Evolutionary conservation across 2,888 invertebrate genomes (phyloP), one percentile per base, ranked within the genome.

Genomic region (Eretmocerus hayati): DNA sequence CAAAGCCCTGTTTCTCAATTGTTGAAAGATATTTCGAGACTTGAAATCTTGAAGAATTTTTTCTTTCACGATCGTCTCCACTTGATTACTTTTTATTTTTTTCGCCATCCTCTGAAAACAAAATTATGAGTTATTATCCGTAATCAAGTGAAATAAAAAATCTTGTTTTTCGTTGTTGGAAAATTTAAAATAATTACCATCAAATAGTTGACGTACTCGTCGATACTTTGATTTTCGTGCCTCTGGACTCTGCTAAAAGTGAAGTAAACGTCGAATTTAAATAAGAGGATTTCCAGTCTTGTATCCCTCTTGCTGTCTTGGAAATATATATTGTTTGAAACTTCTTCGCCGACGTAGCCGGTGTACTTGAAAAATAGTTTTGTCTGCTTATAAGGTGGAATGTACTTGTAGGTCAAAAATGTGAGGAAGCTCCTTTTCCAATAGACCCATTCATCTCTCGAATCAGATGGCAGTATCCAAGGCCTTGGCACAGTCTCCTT

Each of bases 41-140:
- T 21, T 39, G 16, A 39, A 39, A n/a, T 39, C 39, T 39, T 39
- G 39, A 21, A 39, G 23, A 11, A 39, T 18, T 39, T 39, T 39
- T 39, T 39, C 39, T 39, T 39, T 39, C 16, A 39, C 23, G 15
- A 18, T 39, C 6, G n/a, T 26, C 11, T 26, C 8, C 26, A 26
- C 26, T 6, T 11, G 6, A 26, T 26, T 26, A 9, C 11, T 26
- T 9, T 26, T 11, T 9, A 11, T 26, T 26, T 26, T 26, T 11
- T 26, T 11, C 26, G 26, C 26, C 11, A 26, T 26, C 26, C 11
- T 11, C 26, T 26, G 26, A 26, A 26, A 26, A n/a, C n/a, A n/a
- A n/a, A n/a, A n/a, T n/a, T n/a, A n/a, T n/a, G n/a, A n/a, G n/a
- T n/a, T n/a, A n/a, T n/a, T n/a, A n/a, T n/a, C n/a, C n/a, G n/a